These are phyloP conservation scores for Paraplagusia blochii DNA, from an alignment of 2,113 vertebrate genomes.

Conservation along the genomic window DNA sequence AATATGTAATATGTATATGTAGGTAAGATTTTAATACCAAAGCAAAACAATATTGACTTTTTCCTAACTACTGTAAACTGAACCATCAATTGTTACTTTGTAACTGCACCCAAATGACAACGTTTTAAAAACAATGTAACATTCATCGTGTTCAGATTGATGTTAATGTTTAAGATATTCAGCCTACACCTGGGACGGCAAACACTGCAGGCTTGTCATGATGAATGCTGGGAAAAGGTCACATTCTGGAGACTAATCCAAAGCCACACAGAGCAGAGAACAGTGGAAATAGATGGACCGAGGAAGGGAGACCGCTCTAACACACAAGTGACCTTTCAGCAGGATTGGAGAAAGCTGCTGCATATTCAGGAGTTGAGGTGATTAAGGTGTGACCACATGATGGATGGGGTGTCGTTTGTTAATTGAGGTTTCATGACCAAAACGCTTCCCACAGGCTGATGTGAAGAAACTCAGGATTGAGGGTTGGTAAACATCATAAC, in stretches of 20 bases:
- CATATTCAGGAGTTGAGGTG: not conserved
- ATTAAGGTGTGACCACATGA: not conserved
- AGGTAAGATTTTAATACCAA: too few species aligned
- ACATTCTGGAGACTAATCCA: slow-evolving; percentile 20
- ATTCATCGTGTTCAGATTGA: too few species aligned
- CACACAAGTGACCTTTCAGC: not conserved
- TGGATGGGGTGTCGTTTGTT: not conserved
- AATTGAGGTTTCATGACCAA: not conserved
- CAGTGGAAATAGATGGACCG: not conserved
- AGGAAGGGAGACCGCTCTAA: not conserved
- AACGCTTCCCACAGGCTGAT: not conserved
- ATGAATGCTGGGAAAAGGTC: slow-evolving; percentile 34
- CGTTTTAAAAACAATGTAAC: too few species aligned
- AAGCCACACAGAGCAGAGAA: not conserved
- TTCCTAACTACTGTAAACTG: too few species aligned
- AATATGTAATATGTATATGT: too few species aligned
- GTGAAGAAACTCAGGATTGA: not conserved
- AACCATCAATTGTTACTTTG: too few species aligned
- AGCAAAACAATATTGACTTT: too few species aligned
- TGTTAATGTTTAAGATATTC: too few species aligned
- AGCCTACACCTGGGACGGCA: not conserved
- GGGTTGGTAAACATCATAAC: not conserved
- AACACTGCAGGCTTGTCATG: slow-evolving; percentile 15
- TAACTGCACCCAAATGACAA: too few species aligned
- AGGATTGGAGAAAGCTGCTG: not conserved